Evolutionary conservation across 2,888 invertebrate genomes (phyloP).

Genomic region (Bellardia pandia): DNA sequence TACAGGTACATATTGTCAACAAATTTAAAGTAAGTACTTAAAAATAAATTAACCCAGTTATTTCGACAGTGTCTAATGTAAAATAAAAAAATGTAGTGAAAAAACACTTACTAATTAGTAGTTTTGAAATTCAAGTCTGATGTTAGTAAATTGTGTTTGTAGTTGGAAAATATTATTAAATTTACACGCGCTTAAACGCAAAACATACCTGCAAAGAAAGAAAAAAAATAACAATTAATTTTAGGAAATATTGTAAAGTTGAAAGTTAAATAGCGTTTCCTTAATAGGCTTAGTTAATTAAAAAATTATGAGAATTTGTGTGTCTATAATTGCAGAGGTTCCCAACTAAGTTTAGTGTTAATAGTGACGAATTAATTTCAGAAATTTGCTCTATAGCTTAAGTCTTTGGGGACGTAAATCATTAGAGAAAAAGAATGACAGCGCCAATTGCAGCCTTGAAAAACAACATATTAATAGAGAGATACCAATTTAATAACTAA

Average conservation of each 20-base stretch:
- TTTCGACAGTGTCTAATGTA: not conserved
- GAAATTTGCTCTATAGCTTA: too few species aligned
- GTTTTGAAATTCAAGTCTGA: not conserved
- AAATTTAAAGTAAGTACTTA: not conserved
- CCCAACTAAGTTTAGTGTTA: not conserved
- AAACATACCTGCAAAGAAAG: slow-evolving; percentile 56
- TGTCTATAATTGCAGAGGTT: not conserved
- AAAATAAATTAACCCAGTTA: slow-evolving; percentile 14
- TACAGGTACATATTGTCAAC: too few species aligned
- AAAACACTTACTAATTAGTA: slow-evolving; percentile 11
- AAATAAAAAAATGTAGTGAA: not conserved
- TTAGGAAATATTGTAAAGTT: slow-evolving; percentile 22
- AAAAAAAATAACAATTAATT: slow-evolving; percentile 33
- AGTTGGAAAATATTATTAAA: not conserved
- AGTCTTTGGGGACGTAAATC: too few species aligned
- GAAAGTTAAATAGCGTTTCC: slow-evolving; percentile 25
- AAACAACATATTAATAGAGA: too few species aligned
- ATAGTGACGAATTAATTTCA: too few species aligned
- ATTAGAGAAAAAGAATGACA: too few species aligned
- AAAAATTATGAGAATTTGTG: not conserved
- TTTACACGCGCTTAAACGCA: slow-evolving; percentile 31
- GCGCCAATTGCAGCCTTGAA: too few species aligned
- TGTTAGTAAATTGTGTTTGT: not conserved
- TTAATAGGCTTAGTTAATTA: slow-evolving; percentile 33
- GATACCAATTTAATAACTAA: too few species aligned